Evolutionary conservation across 2,888 invertebrate genomes (phyloP), one percentile per base, ranked within the genome.

Genomic region (Alloplasta piceator): DNA sequence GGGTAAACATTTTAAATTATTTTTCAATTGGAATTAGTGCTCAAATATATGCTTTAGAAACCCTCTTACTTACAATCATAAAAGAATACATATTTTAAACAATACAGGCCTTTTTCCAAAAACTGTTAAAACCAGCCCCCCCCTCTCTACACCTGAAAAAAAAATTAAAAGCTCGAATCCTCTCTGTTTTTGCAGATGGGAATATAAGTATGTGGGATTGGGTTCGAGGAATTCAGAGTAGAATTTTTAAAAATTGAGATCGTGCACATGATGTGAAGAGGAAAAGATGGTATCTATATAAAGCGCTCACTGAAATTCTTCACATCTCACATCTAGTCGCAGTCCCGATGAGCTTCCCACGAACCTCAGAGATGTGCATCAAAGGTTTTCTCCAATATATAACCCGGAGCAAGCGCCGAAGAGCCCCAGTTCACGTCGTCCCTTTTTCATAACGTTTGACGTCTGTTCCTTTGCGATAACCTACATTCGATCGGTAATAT

Each of bases 341-440:
- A 38, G 55, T 67, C 72, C 61, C 78, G 55, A 67, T 75, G 74
- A 73, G 67, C 72, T 78, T 73, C 61, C 61, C 64, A 55, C 60
- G 46, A 61, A 67, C 67, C 43, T 66, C 50, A 50, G 50, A 14
- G 67, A 14, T 56, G 46, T 68, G 73, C 56, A 78, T 78, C 78
- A 78, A 78, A 73, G 78, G 67, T 63, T 78, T 63, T 64, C 63
- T 61, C 68, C 56, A 16, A 63, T 73, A 26, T 26, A 26, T 26
- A 26, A 26, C 39, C 56, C 67, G 7, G 68, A 78, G 78, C 36
- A 48, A 78, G 43, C 55, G 9, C 36, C 52, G 14, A 12, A 12
- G 12, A 41, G 48, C 39, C 58, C 61, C 52, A 52, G 63, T 70
- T 71, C 26, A 68, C 48, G 78, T 63, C 55, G 46, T 36, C 63